Percentiles rank a stretch among this genome's conserved stretches.
Conservation (phyloP, 2,797 vertebrate genomes). For the Threskiornis aethiopicus region DNA sequence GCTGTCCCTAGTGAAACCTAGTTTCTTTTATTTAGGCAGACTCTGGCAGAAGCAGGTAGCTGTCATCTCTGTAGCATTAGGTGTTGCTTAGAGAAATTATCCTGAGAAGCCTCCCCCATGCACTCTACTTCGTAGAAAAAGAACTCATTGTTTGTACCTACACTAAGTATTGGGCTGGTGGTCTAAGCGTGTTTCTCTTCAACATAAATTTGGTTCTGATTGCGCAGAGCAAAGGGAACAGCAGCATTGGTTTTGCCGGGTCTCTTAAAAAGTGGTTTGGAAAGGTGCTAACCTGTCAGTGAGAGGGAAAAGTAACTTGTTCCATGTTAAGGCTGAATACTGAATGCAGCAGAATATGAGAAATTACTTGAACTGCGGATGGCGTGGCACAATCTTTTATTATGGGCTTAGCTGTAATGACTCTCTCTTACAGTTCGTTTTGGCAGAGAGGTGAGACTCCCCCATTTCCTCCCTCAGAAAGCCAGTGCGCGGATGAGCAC, state of each 20-base stretch:
- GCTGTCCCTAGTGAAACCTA: background rate
- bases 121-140: background rate
- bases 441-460: slow-evolving; percentile 1
- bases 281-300: background rate
- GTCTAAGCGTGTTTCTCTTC: background rate
- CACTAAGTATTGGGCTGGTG: background rate
- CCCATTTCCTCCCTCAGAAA: background rate
- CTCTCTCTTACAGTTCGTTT: background rate
- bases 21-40: background rate
- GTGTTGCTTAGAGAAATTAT: background rate
- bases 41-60: background rate
- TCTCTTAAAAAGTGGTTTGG: background rate
- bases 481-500: background rate
- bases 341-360: background rate
- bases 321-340: background rate
- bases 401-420: background rate
- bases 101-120: background rate
- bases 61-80: background rate
- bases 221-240: background rate
- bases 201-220: background rate
- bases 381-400: background rate
- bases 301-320: background rate
- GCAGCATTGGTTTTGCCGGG: background rate
- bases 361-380: background rate
- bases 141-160: background rate